phyloP scores from a whole-genome alignment of 1,140 invertebrate genomes.

The Drosophila bocqueti region DNA sequence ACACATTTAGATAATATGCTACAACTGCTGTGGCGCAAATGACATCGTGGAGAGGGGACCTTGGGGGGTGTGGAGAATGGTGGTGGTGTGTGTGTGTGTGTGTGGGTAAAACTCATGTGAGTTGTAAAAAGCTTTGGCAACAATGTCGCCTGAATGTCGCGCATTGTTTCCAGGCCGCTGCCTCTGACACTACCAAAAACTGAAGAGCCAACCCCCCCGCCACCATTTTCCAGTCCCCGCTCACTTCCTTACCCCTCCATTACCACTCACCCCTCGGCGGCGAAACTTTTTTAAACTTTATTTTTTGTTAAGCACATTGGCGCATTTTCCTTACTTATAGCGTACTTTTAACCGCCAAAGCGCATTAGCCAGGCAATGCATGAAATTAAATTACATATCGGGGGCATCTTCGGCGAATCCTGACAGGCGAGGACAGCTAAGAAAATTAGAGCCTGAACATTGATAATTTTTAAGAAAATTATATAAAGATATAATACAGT shows the following conservation, averaged over 20 bases:
- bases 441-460: not conserved
- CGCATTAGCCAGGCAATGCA: slow-evolving; percentile 82
- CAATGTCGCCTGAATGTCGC: slow-evolving; percentile 82
- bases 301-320: slow-evolving; percentile 79
- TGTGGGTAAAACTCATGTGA: slow-evolving; percentile 63
- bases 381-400: slow-evolving; percentile 80
- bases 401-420: slow-evolving; percentile 2
- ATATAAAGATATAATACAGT: not conserved
- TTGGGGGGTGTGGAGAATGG: not conserved
- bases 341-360: slow-evolving; percentile 78
- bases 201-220: slow-evolving; percentile 26
- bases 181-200: slow-evolving; percentile 66
- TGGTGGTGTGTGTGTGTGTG: too few species aligned
- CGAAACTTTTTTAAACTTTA: slow-evolving; percentile 47
- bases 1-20: slow-evolving; percentile 83
- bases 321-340: slow-evolving; percentile 77
- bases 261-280: not conserved
- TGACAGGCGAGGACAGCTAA: slow-evolving; percentile 23
- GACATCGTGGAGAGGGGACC: slow-evolving; percentile 35
- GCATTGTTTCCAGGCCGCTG: slow-evolving; percentile 81
- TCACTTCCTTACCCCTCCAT: not conserved
- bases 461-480: not conserved
- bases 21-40: slow-evolving; percentile 81
- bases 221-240: not conserved
- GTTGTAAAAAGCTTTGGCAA: slow-evolving; percentile 83